Conservation (phyloP, 2,113 vertebrate genomes). For the Phyllopteryx taeniolatus region DNA sequence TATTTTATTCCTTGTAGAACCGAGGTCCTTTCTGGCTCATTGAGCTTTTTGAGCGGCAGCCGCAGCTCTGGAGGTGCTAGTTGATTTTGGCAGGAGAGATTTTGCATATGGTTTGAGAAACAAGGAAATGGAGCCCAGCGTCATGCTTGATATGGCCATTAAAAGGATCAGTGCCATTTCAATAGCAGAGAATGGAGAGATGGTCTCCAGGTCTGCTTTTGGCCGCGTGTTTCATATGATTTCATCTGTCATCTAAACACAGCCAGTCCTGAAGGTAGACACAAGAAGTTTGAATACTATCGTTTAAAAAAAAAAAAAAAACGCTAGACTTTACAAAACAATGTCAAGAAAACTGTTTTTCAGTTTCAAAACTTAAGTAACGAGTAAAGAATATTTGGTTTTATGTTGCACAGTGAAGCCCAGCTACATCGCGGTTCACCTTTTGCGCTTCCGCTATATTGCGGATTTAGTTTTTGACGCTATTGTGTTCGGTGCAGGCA, state of each 20-base stretch:
- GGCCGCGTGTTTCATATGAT: not conserved
- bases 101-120: slow-evolving; percentile 24
- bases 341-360: not conserved
- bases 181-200: slow-evolving; percentile 20
- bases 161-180: slow-evolving; percentile 26
- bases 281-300: slow-evolving; percentile 21
- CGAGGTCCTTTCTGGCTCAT: slow-evolving; percentile 47
- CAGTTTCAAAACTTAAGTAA: not conserved
- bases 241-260: slow-evolving; percentile 8
- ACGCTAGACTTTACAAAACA: not conserved
- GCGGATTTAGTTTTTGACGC: too few relatives aligned
- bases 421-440: too few relatives aligned
- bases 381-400: not conserved
- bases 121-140: slow-evolving; percentile 25
- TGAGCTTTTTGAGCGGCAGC: slow-evolving; percentile 42
- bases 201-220: slow-evolving; percentile 5
- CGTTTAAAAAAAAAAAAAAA: slow-evolving; percentile 41
- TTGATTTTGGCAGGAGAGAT: slow-evolving; percentile 47
- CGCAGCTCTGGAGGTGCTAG: slow-evolving; percentile 27
- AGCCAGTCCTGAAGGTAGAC: slow-evolving; percentile 23
- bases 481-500: not conserved
- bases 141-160: slow-evolving; percentile 13
- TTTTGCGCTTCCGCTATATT: too few relatives aligned
- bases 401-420: too few relatives aligned
- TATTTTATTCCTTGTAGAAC: slow-evolving; percentile 33